Evolutionary conservation across 2,888 invertebrate species (phyloP), one percentile per base, ranked within the genome.

Genomic region (Asteroscopus sphinx): DNA sequence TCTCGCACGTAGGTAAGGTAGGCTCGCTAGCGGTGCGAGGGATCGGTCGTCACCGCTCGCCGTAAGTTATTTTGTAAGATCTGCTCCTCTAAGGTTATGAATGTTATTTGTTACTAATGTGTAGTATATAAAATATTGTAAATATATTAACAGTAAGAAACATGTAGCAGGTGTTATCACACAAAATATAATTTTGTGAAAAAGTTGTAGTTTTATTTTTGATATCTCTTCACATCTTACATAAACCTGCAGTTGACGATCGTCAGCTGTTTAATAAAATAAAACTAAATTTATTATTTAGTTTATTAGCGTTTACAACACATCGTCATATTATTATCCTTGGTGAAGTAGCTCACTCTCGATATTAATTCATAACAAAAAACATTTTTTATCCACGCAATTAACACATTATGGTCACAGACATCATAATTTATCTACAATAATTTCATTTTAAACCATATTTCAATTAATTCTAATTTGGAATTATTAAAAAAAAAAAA

Each of bases 111-210:
- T 94, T 94, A 94, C 94, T 94, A 93, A 94, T 93, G 92, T 93
- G 92, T 94, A 94, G 92, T 83, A 90, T 92, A 92, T 91, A 83
- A 88, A 89, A 91, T 94, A 93, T 93, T 94, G 93, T 93, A 94
- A 90, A 93, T 94, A 94, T 77, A 84, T 83, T 92, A 91, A 90
- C 86, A 85, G 77, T 93, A 93, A 91, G 91, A 76, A 83, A 92
- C 90, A 87, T 94, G 94, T 94, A 94, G 94, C 93, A 92, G 93
- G 94, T 94, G 94, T 94, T 94, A 94, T 94, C 84, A 94, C 94
- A 94, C 94, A 94, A 94, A 94, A 94, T 94, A 94, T 94, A 94
- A 94, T 94, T 94, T 94, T 94, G 94, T 94, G 94, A 93, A 92
- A 91, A 89, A 86, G 32, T 1, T 68, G 69, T 55, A 33, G 79